Evolutionary conservation across 2,888 invertebrate genomes (phyloP).

Genomic region (Augochlorella aurata): DNA sequence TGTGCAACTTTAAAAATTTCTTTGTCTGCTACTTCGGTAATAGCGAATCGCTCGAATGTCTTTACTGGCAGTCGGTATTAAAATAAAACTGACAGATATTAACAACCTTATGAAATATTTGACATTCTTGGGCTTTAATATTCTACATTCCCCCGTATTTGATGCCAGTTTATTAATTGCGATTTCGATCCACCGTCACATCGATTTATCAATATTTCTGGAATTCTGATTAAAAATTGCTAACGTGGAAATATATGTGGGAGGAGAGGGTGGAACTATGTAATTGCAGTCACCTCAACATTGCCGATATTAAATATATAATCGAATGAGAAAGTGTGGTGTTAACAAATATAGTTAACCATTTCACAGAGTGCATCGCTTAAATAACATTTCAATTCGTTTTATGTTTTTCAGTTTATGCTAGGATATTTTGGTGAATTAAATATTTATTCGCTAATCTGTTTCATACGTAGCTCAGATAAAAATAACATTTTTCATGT

Average conservation of each 20-base stretch:
- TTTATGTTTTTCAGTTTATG: too few relatives aligned
- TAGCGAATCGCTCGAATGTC: background rate
- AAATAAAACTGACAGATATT: conserved; percentile 4
- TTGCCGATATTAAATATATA: too few relatives aligned
- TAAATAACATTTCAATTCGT: too few relatives aligned
- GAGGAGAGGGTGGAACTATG: background rate
- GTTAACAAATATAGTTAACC: too few relatives aligned
- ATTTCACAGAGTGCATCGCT: too few relatives aligned
- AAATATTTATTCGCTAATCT: too few relatives aligned
- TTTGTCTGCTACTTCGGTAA: background rate
- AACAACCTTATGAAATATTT: conserved; percentile 41
- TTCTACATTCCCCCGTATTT: conserved; percentile 30
- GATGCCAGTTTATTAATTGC: conserved; percentile 41
- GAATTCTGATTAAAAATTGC: conserved; percentile 36
- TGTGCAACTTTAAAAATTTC: background rate
- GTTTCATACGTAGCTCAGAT: too few relatives aligned
- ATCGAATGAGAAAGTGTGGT: too few relatives aligned
- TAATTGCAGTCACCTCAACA: background rate
- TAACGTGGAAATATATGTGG: conserved; percentile 2
- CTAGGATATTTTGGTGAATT: too few relatives aligned
- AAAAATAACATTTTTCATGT: too few relatives aligned
- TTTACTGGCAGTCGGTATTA: conserved; percentile 21
- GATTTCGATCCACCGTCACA: conserved; percentile 7
- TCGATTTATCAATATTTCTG: conserved; percentile 27
- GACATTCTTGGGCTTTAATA: conserved; percentile 45